Base-by-base conservation (phyloP, 2,888 invertebrate species). In the Carabus problematicus region DNA sequence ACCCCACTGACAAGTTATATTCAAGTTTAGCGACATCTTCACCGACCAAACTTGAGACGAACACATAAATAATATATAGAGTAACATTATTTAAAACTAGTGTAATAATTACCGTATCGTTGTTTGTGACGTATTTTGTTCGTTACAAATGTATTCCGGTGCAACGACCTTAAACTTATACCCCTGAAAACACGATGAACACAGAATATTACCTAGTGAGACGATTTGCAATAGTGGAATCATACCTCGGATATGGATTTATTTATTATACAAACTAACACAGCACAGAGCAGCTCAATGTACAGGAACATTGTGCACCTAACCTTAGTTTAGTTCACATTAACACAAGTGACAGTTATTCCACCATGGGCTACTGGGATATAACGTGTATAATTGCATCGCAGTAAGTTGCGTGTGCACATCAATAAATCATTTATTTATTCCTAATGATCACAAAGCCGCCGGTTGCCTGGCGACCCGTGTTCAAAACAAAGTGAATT, bases 111-210 rank as follows among this genome's bases (percentile, higher is more conserved):
- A 72, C 72, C 70, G 70, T 71, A 72, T 72, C 14, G 61, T 29
- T 4, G 71, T 72, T 54, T 60, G 43, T 56, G 58, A 66, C 61
- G 62, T 47, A 11, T 64, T 69, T 54, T 62, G 11, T 59, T 52
- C 58, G 54, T 52, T 55, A 66, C 72, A 72, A 39, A 55, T 29
- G 63, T 61, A 70, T 61, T 72, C 71, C 29, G 72, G 72, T 41
- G 71, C 69, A 59, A 71, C 58, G 40, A 72, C 71, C 14, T 47
- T 58, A 69, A 66, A 72, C 39, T 71, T 70, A 55, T 61, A 71
- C 14, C 63, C 67, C 67, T 67, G 43, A 49, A 67, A 67, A 29
- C 42, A 60, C 41, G 16, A 18, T 18, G 4, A 52, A 18, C n/a
- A 18, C 11, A 52, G n/a, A 6, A 4, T 52, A 52, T 1, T 19